These are phyloP conservation scores for Aratinga solstitialis DNA, from an alignment of 2,797 vertebrate genomes.

Conservation along the genomic window DNA sequence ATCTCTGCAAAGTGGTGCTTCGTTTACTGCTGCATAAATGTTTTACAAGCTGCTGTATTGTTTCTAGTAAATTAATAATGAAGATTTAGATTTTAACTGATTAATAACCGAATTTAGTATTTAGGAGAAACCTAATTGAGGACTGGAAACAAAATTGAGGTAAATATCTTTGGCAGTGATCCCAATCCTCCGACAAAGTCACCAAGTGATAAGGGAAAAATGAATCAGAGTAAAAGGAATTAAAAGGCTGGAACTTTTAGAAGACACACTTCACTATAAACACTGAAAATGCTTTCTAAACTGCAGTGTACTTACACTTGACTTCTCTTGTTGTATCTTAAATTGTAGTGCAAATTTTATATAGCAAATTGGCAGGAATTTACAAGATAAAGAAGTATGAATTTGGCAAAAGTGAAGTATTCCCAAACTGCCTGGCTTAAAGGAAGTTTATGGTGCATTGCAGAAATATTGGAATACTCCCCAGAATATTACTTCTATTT, in stretches of 20 bases:
- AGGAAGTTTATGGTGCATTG: background rate
- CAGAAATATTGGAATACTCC: background rate
- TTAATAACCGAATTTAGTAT: constrained; percentile 71
- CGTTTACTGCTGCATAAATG: constrained; percentile 77
- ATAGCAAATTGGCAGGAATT: background rate
- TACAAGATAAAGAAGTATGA: background rate
- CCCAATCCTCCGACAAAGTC: constrained; percentile 19
- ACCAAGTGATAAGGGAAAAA: background rate
- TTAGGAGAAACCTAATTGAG: constrained; percentile 69
- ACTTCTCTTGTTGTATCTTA: background rate
- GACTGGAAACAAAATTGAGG: constrained; percentile 32
- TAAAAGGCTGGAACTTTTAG: background rate
- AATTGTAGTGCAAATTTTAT: background rate
- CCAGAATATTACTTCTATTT: background rate
- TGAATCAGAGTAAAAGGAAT: background rate
- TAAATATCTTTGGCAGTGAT: constrained; percentile 57
- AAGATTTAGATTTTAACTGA: constrained; percentile 77
- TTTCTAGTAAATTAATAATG: constrained; percentile 80
- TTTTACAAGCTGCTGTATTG: constrained; percentile 76
- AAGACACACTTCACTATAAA: background rate
- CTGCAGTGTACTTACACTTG: background rate
- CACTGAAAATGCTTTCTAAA: background rate
- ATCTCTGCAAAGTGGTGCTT: constrained; percentile 68
- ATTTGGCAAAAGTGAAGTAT: background rate
- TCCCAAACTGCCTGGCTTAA: background rate